These are phyloP conservation scores for Eupithecia vulgata DNA, from an alignment of 2,888 invertebrate species.

Conservation along the genomic window DNA sequence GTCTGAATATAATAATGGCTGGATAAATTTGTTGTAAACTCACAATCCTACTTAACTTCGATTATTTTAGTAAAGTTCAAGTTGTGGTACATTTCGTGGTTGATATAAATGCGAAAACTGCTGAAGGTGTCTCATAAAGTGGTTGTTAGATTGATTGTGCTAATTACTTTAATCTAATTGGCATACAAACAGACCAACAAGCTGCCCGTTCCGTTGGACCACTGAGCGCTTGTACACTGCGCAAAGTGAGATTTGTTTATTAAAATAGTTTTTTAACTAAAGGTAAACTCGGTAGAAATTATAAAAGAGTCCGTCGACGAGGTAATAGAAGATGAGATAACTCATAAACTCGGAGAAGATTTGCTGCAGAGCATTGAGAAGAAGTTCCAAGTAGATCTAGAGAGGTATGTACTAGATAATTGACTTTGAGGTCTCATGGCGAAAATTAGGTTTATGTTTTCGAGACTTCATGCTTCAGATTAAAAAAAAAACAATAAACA, in stretches of 20 bases:
- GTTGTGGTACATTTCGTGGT: background rate
- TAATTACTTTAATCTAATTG: background rate
- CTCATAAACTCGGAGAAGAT: constrained; percentile 68
- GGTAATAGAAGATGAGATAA: constrained; percentile 76
- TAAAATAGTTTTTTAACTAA: background rate
- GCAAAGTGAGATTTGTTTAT: background rate
- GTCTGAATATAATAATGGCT: no score
- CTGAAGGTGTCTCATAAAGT: background rate
- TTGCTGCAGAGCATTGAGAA: constrained; percentile 75
- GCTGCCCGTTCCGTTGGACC: background rate
- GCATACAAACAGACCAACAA: background rate
- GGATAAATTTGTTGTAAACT: no score
- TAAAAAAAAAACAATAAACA: no score
- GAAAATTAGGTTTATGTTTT: background rate
- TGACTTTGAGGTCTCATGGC: background rate
- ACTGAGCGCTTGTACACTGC: no score
- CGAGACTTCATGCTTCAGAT: background rate
- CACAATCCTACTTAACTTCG: no score
- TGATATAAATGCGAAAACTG: background rate
- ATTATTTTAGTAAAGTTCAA: background rate
- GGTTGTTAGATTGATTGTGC: background rate
- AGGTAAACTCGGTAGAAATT: constrained; percentile 47
- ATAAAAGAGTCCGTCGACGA: constrained; percentile 69
- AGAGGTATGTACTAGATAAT: constrained; percentile 56
- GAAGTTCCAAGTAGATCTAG: constrained; percentile 75